Evolutionary conservation across 2,113 vertebrate species (phyloP).

Genomic region (Pelodiscus sinensis): DNA sequence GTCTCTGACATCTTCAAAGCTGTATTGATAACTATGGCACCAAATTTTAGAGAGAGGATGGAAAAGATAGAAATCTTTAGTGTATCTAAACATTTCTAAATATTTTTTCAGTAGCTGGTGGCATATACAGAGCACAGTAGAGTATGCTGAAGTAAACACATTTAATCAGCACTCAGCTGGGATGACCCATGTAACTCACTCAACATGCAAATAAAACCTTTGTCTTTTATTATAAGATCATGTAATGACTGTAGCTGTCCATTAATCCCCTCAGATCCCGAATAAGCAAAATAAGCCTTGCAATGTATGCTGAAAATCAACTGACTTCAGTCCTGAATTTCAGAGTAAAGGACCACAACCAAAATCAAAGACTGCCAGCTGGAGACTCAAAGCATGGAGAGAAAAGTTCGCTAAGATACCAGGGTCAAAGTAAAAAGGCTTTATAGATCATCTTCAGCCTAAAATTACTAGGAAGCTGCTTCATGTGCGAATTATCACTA

Average conservation of each 20-base stretch:
- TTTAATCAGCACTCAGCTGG: neutral
- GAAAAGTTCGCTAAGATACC: neutral
- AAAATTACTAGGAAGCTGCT: neutral
- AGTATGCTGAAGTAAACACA: neutral
- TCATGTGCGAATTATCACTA: neutral
- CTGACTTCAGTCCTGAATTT: neutral
- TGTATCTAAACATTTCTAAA: neutral
- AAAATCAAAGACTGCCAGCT: neutral
- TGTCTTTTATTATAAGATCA: neutral
- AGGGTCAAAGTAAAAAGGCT: neutral
- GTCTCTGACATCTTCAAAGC: neutral
- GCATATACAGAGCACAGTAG: neutral
- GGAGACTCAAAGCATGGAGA: neutral
- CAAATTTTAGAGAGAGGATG: neutral
- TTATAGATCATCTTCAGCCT: neutral
- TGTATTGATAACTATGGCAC: neutral
- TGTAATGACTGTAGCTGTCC: neutral
- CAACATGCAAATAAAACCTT: conserved; percentile 1
- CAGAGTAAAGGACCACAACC: neutral
- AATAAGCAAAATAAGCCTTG: neutral
- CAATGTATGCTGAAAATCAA: neutral
- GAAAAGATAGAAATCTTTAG: neutral
- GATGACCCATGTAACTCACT: neutral
- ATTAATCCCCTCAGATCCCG: neutral
- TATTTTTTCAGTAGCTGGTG: neutral